Evolutionary conservation across 92 coral and sea anemone species (phyloP).

Genomic region (Desmophyllum pertusum): DNA sequence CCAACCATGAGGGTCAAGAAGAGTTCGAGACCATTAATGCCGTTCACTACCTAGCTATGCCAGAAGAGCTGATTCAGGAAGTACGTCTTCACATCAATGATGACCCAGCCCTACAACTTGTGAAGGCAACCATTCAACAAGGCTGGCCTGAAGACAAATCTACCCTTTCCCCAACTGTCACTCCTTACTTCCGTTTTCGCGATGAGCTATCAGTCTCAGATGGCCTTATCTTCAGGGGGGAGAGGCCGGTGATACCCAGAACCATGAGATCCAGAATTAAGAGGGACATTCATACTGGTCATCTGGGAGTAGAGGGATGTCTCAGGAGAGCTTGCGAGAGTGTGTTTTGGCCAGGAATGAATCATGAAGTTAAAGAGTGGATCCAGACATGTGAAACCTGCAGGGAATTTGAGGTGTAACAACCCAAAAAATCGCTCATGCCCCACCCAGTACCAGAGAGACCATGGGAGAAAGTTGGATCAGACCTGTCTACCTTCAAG

Average conservation of each 20-base stretch:
- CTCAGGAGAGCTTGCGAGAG: neutral
- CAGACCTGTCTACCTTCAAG: no score
- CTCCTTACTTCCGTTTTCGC: no score
- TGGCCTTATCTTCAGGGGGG: constrained; percentile 15
- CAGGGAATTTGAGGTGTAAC: no score
- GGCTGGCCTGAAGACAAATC: constrained; percentile 36
- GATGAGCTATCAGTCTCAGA: no score
- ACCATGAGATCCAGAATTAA: neutral
- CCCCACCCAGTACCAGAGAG: no score
- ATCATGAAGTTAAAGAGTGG: neutral
- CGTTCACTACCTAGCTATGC: neutral
- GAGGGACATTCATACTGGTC: neutral
- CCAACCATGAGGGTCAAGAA: neutral
- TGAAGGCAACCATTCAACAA: constrained; percentile 18
- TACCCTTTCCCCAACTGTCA: neutral
- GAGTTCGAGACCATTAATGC: constrained; percentile 31
- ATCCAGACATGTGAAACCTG: neutral
- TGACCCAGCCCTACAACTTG: constrained; percentile 7
- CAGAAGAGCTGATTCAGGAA: neutral
- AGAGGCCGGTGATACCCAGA: constrained; percentile 12
- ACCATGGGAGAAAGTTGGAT: no score
- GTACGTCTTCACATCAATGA: neutral
- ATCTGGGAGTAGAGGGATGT: neutral
- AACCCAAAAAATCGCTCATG: no score
- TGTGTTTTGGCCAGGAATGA: constrained; percentile 5